Evolutionary conservation across 2,797 vertebrate species (phyloP), one percentile per base, ranked within the genome.

Genomic region (Aulostomus chinensis): DNA sequence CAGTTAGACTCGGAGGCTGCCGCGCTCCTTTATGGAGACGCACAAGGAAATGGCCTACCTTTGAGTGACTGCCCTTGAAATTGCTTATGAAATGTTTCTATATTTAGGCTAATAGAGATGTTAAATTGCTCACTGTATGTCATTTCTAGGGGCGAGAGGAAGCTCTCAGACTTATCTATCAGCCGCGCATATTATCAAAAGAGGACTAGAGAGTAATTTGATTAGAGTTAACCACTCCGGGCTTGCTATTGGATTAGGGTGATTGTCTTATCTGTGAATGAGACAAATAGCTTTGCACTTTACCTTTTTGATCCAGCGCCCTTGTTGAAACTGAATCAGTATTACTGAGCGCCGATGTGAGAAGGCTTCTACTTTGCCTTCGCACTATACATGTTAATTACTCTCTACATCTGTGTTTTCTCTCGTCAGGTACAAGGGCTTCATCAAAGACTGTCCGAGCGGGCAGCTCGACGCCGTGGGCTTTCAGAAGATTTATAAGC

Each of bases 401-500:
- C n/a, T n/a, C n/a, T 43, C 9, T 67, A 24, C 24, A 1, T 45
- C 15, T 68, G 5, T 46, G 2, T 31, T 72, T 24, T 25, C 8
- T 25, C 20, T 15, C 12, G 17, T 0, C 85, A 99, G 97, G 97
- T 99, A 99, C 82, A 99, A 99, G 83, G 97, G 97, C 71, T 99
- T 99, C 74, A 99, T 99, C 74, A 99, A 99, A 83, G 97, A 99
- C 68, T 99, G 97, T 56, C 97, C 97, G 35, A 99, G 95, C 0
- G 97, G 97, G 32, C 97, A 99, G 90, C 89, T 99, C 18, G 97
- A 99, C 0, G 94, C 96, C 0, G 90, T 95, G 0, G 97, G 97
- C 62, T 99, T 99, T 83, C 97, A 99, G 88, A 99, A 99, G 90
- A 99, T 99, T 77, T 99, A 99, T 38, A 99, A 99, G 75, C 97